A percentile compares a stretch with the other conserved stretches of the same genome.
Conservation (phyloP, 2,888 invertebrate species). For the Cephus rjabovi region DNA sequence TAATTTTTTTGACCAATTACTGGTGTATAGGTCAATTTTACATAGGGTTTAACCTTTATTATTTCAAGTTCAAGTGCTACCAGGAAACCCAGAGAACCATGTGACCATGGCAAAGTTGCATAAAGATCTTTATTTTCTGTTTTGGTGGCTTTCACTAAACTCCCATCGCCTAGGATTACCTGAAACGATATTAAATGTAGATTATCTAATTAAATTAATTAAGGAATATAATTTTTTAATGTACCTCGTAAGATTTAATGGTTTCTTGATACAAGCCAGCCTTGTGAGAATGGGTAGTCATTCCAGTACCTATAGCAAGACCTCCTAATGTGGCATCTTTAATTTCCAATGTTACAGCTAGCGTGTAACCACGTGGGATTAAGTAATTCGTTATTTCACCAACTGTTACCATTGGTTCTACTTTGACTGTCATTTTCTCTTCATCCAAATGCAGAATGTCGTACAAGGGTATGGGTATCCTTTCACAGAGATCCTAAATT, state of each 20-base stretch:
- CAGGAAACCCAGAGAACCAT: slow-evolving; percentile 76
- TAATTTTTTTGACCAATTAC: slow-evolving; percentile 74
- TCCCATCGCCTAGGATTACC: slow-evolving; percentile 73
- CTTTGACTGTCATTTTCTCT: slow-evolving; percentile 70
- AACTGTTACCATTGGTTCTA: slow-evolving; percentile 78
- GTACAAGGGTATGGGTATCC: slow-evolving; percentile 74
- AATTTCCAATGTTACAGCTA: slow-evolving; percentile 77
- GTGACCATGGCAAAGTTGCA: slow-evolving; percentile 75
- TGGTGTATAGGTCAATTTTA: slow-evolving; percentile 75
- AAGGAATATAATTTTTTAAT: not conserved
- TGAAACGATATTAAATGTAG: not conserved
- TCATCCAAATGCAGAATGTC: slow-evolving; percentile 74
- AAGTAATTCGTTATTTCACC: slow-evolving; percentile 75
- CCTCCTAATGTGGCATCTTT: slow-evolving; percentile 79
- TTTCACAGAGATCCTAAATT: slow-evolving; percentile 69
- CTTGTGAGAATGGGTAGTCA: slow-evolving; percentile 81
- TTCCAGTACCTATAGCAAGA: slow-evolving; percentile 77
- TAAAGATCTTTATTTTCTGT: slow-evolving; percentile 73
- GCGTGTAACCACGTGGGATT: slow-evolving; percentile 75
- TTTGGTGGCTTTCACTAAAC: slow-evolving; percentile 70
- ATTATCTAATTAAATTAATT: not conserved
- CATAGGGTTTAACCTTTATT: slow-evolving; percentile 74
- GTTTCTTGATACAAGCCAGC: slow-evolving; percentile 78
- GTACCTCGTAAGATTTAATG: slow-evolving; percentile 73
- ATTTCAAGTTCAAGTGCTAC: slow-evolving; percentile 75